phyloP scores from a whole-genome alignment of 2,113 vertebrate species.

The Phrynocephalus versicolor region DNA sequence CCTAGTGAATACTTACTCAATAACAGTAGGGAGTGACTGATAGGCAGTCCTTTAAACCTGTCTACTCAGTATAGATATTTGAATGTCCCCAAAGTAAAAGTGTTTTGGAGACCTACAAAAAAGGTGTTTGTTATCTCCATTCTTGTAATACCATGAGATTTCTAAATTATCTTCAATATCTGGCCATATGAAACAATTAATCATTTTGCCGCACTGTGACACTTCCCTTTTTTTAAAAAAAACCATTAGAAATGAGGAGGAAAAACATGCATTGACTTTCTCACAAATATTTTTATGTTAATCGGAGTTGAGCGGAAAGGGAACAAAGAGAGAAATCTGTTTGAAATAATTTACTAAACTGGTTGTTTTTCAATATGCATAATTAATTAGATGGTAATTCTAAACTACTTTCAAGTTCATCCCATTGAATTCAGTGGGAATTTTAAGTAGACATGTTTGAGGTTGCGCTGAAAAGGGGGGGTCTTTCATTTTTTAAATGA shows the following conservation, averaged over 20 bases:
- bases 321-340: too few species aligned
- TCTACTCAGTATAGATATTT: not conserved
- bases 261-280: not conserved
- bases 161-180: not conserved
- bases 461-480: not conserved
- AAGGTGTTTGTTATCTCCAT: not conserved
- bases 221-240: not conserved
- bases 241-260: not conserved
- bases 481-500: too few species aligned
- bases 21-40: not conserved
- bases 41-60: not conserved
- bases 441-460: not conserved
- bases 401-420: too few species aligned
- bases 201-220: not conserved
- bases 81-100: constrained; percentile 10
- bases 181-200: not conserved
- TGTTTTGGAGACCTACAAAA: constrained; percentile 7
- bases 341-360: not conserved
- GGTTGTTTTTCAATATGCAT: too few species aligned
- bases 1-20: not conserved
- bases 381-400: too few species aligned
- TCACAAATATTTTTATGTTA: not conserved
- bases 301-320: not conserved
- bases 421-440: not conserved
- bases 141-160: not conserved